A percentile compares a stretch with the other conserved stretches of the same genome.
phyloP scores from a whole-genome alignment of 2,888 invertebrate species.

The Apamea anceps region DNA sequence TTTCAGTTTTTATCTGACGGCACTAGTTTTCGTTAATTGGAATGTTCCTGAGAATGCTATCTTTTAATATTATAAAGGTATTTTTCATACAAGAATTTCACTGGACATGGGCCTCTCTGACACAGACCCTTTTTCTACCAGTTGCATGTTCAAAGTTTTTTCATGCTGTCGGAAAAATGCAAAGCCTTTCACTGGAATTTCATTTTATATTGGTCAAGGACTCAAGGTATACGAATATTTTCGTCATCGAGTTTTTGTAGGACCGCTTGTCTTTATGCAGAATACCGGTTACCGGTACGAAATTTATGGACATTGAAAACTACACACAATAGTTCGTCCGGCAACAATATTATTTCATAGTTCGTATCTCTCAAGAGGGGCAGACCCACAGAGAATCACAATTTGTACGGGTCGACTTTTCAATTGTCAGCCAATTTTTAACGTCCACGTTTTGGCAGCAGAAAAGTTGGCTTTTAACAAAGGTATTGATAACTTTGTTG shows the following conservation, averaged over 20 bases:
- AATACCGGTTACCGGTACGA: conserved; percentile 4
- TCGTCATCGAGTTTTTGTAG: conserved; percentile 7
- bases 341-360: conserved; percentile 31
- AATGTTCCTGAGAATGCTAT: neutral
- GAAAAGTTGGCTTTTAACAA: neutral
- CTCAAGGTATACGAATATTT: conserved; percentile 28
- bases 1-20: neutral
- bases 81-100: conserved; percentile 15
- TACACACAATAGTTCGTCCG: conserved; percentile 9
- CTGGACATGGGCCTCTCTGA: neutral
- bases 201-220: conserved; percentile 29
- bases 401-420: conserved; percentile 10
- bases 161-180: conserved; percentile 26
- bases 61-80: neutral
- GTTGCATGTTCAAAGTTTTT: conserved; percentile 8
- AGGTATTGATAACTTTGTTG: conserved; percentile 7
- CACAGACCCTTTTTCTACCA: conserved; percentile 7
- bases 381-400: conserved; percentile 6
- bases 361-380: neutral
- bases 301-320: conserved; percentile 36
- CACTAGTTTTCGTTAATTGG: neutral
- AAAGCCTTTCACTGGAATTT: conserved; percentile 16
- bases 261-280: conserved; percentile 16
- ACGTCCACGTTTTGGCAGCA: neutral
- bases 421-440: conserved; percentile 30